These are phyloP conservation scores for Nesogale talazaci DNA, from an alignment of 2,113 vertebrate species.

Conservation along the genomic window DNA sequence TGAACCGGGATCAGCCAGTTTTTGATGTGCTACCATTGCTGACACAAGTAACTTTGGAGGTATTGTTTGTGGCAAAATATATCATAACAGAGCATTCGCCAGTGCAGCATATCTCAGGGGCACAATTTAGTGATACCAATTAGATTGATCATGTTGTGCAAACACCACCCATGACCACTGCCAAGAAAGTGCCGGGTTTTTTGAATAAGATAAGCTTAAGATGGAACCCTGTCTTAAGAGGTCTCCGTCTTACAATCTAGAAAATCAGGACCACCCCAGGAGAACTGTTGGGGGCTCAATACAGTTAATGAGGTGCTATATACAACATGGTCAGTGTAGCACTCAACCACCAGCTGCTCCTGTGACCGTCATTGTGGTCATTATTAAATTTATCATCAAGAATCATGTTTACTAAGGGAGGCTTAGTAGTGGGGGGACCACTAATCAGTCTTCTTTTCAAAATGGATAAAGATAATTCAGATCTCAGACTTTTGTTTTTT, in stretches of 20 bases:
- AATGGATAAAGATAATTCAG: conserved; percentile 39
- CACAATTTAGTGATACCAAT: not conserved
- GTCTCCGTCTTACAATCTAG: not conserved
- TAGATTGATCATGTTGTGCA: not conserved
- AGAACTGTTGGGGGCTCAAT: not conserved
- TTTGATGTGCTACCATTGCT: not conserved
- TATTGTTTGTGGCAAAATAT: not conserved
- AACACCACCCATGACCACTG: not conserved
- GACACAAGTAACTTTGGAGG: not conserved
- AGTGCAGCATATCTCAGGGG: not conserved
- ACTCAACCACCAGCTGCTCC: not conserved
- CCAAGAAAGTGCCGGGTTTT: not conserved
- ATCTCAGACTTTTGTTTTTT: conserved; percentile 3
- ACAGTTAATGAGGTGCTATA: not conserved
- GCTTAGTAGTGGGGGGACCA: not conserved
- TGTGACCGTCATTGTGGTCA: not conserved
- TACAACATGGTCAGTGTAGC: not conserved
- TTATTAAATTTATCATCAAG: not conserved
- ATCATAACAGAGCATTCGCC: not conserved
- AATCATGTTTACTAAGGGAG: conserved; percentile 37
- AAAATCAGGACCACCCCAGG: not conserved
- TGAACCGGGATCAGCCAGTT: too few relatives aligned
- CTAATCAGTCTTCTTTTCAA: conserved; percentile 1
- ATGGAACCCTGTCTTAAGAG: not conserved
- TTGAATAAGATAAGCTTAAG: not conserved